Percentiles rank a stretch among this genome's conserved stretches.
These are phyloP conservation scores for Chalcosyrphus nemorum DNA, from an alignment of 2,888 invertebrate genomes.

Conservation along the genomic window DNA sequence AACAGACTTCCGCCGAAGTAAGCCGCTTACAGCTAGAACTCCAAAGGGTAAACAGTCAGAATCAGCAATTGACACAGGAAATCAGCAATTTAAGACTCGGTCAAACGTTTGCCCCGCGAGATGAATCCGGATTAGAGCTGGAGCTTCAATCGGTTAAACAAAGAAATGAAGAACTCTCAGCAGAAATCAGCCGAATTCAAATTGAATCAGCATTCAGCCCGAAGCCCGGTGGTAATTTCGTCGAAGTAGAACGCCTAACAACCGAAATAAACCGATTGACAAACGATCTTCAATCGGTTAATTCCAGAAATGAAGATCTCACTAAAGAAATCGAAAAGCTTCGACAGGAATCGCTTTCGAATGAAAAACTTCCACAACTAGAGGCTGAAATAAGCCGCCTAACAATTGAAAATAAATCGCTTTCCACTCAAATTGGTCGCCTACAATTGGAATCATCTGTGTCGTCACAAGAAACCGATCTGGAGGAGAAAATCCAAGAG, in stretches of 20 bases:
- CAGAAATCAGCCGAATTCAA: conserved; percentile 33
- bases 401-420: conserved; percentile 18
- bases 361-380: background rate
- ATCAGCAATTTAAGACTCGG: conserved; percentile 21
- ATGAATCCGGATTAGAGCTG: conserved; percentile 39
- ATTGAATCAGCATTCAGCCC: conserved; percentile 20
- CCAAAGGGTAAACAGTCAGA: background rate
- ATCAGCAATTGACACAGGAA: conserved; percentile 26
- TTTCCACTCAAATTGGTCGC: conserved; percentile 10
- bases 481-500: conserved; percentile 77
- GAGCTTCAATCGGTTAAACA: conserved; percentile 76
- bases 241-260: conserved; percentile 31
- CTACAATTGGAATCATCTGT: conserved; percentile 27
- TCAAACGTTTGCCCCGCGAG: background rate
- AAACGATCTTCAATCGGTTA: conserved; percentile 60
- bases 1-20: background rate
- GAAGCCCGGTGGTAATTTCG: background rate
- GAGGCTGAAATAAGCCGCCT: conserved; percentile 30
- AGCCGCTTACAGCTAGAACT: background rate
- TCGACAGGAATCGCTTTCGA: conserved; percentile 2
- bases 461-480: conserved; percentile 66
- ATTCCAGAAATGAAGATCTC: conserved; percentile 62
- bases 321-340: conserved; percentile 15
- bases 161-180: conserved; percentile 74
- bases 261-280: conserved; percentile 42